phyloP scores from a whole-genome alignment of 2,113 vertebrate species.

The Thamnaconus septentrionalis region DNA sequence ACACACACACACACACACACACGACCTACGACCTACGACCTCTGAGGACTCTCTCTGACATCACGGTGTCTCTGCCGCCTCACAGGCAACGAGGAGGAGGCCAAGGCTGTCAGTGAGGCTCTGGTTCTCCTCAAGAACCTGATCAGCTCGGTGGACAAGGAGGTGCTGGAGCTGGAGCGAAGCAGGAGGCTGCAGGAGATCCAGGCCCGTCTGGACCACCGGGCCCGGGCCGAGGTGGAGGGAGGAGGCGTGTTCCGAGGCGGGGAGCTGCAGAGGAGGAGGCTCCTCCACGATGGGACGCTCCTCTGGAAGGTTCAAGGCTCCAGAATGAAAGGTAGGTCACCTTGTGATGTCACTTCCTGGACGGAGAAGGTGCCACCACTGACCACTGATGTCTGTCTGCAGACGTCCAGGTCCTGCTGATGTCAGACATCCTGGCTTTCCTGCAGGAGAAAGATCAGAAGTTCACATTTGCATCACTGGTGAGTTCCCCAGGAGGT shows the following conservation, averaged over 20 bases:
- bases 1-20: too few relatives aligned
- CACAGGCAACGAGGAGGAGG: slow-evolving; percentile 83
- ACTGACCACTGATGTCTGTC: slow-evolving; percentile 14
- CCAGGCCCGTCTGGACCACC: slow-evolving; percentile 81
- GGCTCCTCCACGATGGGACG: slow-evolving; percentile 84
- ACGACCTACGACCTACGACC: background rate
- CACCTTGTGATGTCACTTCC: background rate
- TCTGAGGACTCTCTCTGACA: background rate
- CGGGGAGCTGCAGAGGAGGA: slow-evolving; percentile 85
- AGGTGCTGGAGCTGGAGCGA: slow-evolving; percentile 85
- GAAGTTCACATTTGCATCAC: slow-evolving; percentile 86
- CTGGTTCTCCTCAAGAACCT: slow-evolving; percentile 84
- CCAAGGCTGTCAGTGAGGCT: slow-evolving; percentile 64
- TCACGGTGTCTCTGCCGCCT: background rate
- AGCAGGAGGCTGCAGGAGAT: slow-evolving; percentile 87
- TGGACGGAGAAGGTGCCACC: background rate
- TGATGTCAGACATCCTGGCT: slow-evolving; percentile 91
- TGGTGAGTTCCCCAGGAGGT: slow-evolving; percentile 76
- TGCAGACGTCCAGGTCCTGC: slow-evolving; percentile 87
- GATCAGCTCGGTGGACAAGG: slow-evolving; percentile 83
- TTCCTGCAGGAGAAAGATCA: slow-evolving; percentile 97
- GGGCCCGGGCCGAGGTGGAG: slow-evolving; percentile 75
- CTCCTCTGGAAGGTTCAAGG: slow-evolving; percentile 87
- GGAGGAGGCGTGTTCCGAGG: slow-evolving; percentile 81
- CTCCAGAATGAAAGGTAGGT: slow-evolving; percentile 85